Evolutionary conservation across 1,140 invertebrate genomes (phyloP).

Genomic region (Cheumatopsyche charites): DNA sequence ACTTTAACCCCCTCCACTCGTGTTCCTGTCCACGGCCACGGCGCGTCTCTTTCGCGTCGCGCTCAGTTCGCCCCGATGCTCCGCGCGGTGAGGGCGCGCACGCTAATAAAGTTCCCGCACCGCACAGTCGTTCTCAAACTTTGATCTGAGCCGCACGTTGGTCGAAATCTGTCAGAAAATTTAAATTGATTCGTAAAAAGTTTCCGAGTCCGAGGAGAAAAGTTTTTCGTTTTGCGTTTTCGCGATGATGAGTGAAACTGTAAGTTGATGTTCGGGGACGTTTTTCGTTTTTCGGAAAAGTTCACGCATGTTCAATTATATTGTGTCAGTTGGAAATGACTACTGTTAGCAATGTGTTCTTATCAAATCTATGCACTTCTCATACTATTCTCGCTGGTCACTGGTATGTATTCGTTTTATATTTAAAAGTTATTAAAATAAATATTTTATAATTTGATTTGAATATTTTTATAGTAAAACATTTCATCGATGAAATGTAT

Average conservation of each 20-base stretch:
- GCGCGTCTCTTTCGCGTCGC: slow-evolving; percentile 20
- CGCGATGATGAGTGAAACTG: slow-evolving; percentile 44
- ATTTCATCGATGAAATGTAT: too few relatives aligned
- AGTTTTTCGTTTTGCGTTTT: background rate
- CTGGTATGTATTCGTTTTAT: slow-evolving; percentile 36
- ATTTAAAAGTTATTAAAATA: background rate
- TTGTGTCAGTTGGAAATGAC: slow-evolving; percentile 40
- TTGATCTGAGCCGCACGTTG: background rate
- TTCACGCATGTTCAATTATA: slow-evolving; percentile 23
- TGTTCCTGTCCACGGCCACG: background rate
- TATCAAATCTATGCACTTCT: slow-evolving; percentile 42
- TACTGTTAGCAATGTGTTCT: slow-evolving; percentile 41
- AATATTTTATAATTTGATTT: too few relatives aligned
- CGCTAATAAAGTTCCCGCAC: background rate
- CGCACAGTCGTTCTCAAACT: background rate
- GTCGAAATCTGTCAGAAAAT: background rate
- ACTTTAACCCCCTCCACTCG: background rate
- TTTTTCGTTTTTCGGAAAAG: background rate
- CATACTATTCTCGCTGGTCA: slow-evolving; percentile 34
- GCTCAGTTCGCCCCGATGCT: slow-evolving; percentile 32
- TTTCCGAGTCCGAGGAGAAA: too few relatives aligned
- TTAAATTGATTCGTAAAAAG: background rate
- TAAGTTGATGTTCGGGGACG: slow-evolving; percentile 38
- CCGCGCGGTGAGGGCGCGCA: slow-evolving; percentile 4
- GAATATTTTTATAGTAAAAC: too few relatives aligned